Evolutionary conservation across 1,140 invertebrate species (phyloP), one percentile per base, ranked within the genome.

Genomic region (Manduca sexta): DNA sequence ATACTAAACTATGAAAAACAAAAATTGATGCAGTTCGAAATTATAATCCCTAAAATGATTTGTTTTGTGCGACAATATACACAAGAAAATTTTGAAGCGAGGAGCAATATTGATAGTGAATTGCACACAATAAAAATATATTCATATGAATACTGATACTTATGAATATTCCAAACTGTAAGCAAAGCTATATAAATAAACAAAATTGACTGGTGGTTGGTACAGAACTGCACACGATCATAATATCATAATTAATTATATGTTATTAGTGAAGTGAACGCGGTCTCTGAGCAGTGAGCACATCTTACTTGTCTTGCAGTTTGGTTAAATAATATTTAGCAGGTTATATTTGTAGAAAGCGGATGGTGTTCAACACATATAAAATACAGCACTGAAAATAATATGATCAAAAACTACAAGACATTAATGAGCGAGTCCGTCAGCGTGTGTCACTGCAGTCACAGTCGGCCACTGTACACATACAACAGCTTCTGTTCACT

Each of bases 341-440:
- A 42, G 50, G 48, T 65, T 61, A 74, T 72, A 75, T 79, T 68
- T 82, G 79, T 76, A 78, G 81, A 84, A 83, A 82, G 81, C 81
- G 81, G 81, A 84, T 84, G 81, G 81, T 81, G 81, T 83, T 81
- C 72, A 78, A 81, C 69, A 80, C 63, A 74, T 63, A 77, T 65
- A 56, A 49, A 64, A 61, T 69, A 78, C 74, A 68, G 61, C 74
- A 80, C 70, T 73, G 71, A 74, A 71, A 67, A 73, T 58, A 82
- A 77, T 43, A 73, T 71, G 64, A 68, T 68, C 56, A 60, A 69
- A 64, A 57, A 60, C 60, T 64, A 67, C 60, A 60, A 76, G 60
- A 67, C 69, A 68, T 55, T 64, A 52, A 56, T 66, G 51, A 62
- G 54, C 60, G 60, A 50, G 45, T 56, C 44, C 50, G 50, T 50